Evolutionary conservation across 2,113 vertebrate species (phyloP).

Genomic region (Echinops telfairi): DNA sequence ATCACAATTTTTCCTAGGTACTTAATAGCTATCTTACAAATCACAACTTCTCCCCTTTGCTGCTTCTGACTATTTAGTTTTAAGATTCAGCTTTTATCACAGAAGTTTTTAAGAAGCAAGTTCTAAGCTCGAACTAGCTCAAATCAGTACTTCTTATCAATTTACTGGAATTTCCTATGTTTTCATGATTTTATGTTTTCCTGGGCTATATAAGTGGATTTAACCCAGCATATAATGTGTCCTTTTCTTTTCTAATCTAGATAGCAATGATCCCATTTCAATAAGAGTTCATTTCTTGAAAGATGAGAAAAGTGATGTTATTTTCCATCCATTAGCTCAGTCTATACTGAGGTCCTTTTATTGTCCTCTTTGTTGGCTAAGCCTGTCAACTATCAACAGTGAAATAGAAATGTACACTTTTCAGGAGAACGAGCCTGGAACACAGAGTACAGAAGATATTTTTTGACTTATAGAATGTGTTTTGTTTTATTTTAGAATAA

Average conservation of each 20-base stretch:
- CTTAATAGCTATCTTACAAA: constrained; percentile 53
- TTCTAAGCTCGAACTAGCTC: constrained; percentile 41
- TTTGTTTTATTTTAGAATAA: constrained; percentile 11
- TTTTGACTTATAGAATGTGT: not conserved
- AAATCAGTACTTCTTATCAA: constrained; percentile 50
- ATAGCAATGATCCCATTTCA: not conserved
- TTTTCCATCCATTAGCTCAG: not conserved
- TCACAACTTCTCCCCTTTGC: not conserved
- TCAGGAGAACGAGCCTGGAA: not conserved
- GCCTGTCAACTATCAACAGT: not conserved
- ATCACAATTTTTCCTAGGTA: constrained; percentile 18
- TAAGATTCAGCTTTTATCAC: constrained; percentile 50
- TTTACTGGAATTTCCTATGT: constrained; percentile 43
- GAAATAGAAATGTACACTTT: not conserved
- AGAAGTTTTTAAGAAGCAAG: constrained; percentile 65
- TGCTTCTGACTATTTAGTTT: constrained; percentile 61
- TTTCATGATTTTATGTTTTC: not conserved
- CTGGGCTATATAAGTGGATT: constrained; percentile 13
- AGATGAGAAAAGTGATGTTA: not conserved
- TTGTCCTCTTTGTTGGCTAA: not conserved
- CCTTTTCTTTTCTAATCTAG: not conserved
- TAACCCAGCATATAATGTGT: constrained; percentile 16
- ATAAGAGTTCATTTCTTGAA: not conserved
- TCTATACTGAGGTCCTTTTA: not conserved
- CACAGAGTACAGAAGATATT: not conserved